Conservation (phyloP, 2,113 vertebrate genomes). For the Gasterosteus nipponicus region DNA sequence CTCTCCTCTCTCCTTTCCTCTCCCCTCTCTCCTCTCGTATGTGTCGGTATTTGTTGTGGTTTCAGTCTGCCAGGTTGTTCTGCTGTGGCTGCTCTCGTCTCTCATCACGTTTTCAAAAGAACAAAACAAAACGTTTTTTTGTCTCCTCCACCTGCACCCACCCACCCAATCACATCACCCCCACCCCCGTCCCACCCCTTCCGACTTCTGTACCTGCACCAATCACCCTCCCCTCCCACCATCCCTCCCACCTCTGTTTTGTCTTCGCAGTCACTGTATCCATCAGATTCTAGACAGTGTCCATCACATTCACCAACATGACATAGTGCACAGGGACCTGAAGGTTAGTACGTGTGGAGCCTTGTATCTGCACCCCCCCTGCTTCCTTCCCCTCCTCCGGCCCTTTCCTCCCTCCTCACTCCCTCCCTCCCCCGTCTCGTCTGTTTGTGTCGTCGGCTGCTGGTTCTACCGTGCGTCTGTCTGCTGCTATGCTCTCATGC, state of each 20-base stretch:
- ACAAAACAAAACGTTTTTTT: constrained; percentile 72
- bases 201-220: constrained; percentile 32
- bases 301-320: constrained; percentile 91
- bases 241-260: constrained; percentile 76
- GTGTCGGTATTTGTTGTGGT: constrained; percentile 26
- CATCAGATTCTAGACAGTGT: constrained; percentile 91
- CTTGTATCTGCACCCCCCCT: constrained; percentile 64
- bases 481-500: constrained; percentile 51
- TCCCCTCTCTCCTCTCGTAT: not conserved
- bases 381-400: constrained; percentile 31
- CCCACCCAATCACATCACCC: constrained; percentile 2
- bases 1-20: constrained; percentile 1
- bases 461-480: constrained; percentile 64
- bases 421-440: constrained; percentile 47
- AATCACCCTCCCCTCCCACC: constrained; percentile 18
- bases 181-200: too few species aligned
- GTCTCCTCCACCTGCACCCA: constrained; percentile 64
- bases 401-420: constrained; percentile 2
- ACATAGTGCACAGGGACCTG: constrained; percentile 91
- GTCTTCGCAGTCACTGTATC: constrained; percentile 89
- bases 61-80: constrained; percentile 62
- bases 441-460: constrained; percentile 50
- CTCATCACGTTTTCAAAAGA: constrained; percentile 72
- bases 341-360: constrained; percentile 87
- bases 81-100: constrained; percentile 69